Evolutionary conservation across 2,888 invertebrate species (phyloP), one percentile per base, ranked within the genome.

Genomic region (Embidobia sp.): DNA sequence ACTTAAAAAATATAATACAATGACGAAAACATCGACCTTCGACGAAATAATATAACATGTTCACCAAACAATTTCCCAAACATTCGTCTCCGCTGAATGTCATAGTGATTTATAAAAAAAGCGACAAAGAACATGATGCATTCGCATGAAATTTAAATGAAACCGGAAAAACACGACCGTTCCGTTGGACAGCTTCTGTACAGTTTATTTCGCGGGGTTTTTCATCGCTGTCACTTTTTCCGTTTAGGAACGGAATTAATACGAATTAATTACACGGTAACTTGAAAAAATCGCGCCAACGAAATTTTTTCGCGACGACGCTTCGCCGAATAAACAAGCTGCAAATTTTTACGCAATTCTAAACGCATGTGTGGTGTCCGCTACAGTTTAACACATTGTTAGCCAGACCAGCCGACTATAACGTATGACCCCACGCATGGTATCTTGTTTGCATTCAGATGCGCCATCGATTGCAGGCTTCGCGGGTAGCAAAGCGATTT

Each of bases 301-400:
- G n/a, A 44, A 44, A 27, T 35, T 53, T 37, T 51, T 51, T 33
- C 27, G 27, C 27, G n/a, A n/a, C n/a, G n/a, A n/a, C n/a, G 19
- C 19, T 31, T 22, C 10, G 2, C 31, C 4, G 10, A 48, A 27
- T 16, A 35, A 51, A 51, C 15, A 15, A 53, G 19, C 27, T 18
- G 18, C 26, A 27, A 42, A 29, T 29, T 31, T 11, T 15, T 37
- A 15, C 18, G 51, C 33, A 35, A 61, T 48, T 48, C 15, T 22
- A 35, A 31, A 16, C 48, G 3, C 33, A 5, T 69, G 63, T 44
- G 59, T 44, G 59, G 53, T 35, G 42, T 35, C 35, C 3, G n/a
- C 26, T 40, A 42, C 67, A 42, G 67, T 78, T 78, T 74, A 37
- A 48, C 49, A 70, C 61, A 44, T 42, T 55, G 72, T 66, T 70